Percentiles rank a stretch among this genome's conserved stretches.
Conservation (phyloP, 2,797 vertebrate genomes). For the Centropyge bicolor region DNA sequence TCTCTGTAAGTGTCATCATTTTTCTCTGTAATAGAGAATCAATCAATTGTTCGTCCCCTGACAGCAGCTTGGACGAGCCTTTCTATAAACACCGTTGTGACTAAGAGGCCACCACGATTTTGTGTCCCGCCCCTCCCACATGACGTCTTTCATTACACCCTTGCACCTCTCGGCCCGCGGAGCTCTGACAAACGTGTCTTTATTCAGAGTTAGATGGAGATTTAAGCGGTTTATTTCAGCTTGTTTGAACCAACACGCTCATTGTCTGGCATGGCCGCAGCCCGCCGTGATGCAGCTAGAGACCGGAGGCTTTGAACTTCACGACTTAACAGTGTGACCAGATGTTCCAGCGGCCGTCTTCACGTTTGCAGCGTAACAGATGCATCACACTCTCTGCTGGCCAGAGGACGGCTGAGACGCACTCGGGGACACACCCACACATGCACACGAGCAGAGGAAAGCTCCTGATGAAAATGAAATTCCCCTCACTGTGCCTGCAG, state of each 20-base stretch:
- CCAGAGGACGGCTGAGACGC: slow-evolving; percentile 47
- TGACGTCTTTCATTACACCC: slow-evolving; percentile 48
- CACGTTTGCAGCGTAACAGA: slow-evolving; percentile 43
- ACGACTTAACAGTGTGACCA: slow-evolving; percentile 62
- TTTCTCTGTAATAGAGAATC: slow-evolving; percentile 60
- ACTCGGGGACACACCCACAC: slow-evolving; percentile 50
- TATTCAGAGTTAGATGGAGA: slow-evolving; percentile 29
- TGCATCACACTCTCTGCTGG: slow-evolving; percentile 56
- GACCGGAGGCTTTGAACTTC: slow-evolving; percentile 32
- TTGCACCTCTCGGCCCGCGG: slow-evolving; percentile 6
- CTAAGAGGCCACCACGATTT: slow-evolving; percentile 48
- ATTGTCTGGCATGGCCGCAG: slow-evolving; percentile 17
- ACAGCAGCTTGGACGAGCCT: slow-evolving; percentile 44
- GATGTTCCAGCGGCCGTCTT: slow-evolving; percentile 67
- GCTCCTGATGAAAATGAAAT: slow-evolving; percentile 63
- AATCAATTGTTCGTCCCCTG: slow-evolving; percentile 52
- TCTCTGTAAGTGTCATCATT: slow-evolving; percentile 34
- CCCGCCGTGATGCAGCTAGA: background rate
- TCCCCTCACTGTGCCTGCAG: slow-evolving; percentile 34
- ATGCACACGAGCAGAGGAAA: slow-evolving; percentile 24
- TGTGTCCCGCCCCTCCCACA: slow-evolving; percentile 50
- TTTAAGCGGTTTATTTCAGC: slow-evolving; percentile 47
- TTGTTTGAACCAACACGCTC: slow-evolving; percentile 34
- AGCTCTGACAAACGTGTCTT: slow-evolving; percentile 44
- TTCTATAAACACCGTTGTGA: slow-evolving; percentile 55